phyloP scores from a whole-genome alignment of 2,888 invertebrate species.

The Timema podura region DNA sequence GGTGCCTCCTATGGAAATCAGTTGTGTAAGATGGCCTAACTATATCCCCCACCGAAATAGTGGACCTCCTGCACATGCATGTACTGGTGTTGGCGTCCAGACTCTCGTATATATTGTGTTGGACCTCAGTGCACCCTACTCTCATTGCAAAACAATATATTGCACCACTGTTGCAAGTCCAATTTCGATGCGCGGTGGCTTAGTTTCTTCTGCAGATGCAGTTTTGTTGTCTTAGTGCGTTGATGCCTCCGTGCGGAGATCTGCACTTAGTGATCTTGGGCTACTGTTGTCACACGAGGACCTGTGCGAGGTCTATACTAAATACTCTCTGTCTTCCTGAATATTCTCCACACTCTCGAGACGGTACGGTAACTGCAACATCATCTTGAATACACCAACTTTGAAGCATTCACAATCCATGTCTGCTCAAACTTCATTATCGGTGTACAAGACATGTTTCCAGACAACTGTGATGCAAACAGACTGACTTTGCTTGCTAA shows the following conservation, averaged over 20 bases:
- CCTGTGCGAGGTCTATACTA: slow-evolving; percentile 2
- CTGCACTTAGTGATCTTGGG: neutral
- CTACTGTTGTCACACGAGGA: slow-evolving; percentile 4
- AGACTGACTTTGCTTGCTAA: too few species aligned
- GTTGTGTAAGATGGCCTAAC: too few species aligned
- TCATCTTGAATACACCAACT: neutral
- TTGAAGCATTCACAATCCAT: too few species aligned
- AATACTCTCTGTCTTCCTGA: neutral
- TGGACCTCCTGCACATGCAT: neutral
- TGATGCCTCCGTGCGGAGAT: neutral
- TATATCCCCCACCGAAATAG: too few species aligned
- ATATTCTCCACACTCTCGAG: neutral
- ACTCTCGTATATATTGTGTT: neutral
- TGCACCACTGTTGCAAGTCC: neutral
- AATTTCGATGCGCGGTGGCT: neutral
- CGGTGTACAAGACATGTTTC: too few species aligned
- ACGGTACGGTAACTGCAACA: neutral
- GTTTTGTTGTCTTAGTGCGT: neutral
- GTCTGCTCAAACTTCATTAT: too few species aligned
- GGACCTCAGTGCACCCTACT: neutral
- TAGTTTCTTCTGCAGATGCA: neutral
- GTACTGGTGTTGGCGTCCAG: neutral
- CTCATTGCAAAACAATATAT: neutral
- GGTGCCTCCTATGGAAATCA: too few species aligned
- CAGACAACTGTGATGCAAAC: too few species aligned